Percentiles rank a stretch among this genome's conserved stretches.
These are phyloP conservation scores for Pogonomyrmex californicus DNA, from an alignment of 1,140 invertebrate genomes.

Conservation along the genomic window DNA sequence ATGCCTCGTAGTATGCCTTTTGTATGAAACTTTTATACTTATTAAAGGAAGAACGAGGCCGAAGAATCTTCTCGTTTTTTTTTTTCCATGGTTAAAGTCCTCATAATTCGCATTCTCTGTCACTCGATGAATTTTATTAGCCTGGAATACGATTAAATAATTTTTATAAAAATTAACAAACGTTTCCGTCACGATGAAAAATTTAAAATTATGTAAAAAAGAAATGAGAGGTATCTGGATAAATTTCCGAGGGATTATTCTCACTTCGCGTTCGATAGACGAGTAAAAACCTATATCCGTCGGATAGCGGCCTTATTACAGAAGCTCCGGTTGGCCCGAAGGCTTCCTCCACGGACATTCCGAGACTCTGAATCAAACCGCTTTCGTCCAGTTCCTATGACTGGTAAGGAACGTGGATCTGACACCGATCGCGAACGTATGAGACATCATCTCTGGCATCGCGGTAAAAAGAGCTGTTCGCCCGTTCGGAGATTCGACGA, in stretches of 20 bases:
- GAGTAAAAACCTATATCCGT: slow-evolving; percentile 75
- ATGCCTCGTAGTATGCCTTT: no score
- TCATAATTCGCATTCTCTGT: not conserved
- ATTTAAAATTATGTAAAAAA: not conserved
- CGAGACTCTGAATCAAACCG: slow-evolving; percentile 75
- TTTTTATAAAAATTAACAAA: not conserved
- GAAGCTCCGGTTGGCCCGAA: slow-evolving; percentile 55
- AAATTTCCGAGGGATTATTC: not conserved
- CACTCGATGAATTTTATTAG: not conserved
- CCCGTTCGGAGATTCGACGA: slow-evolving; percentile 29
- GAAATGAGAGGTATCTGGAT: not conserved
- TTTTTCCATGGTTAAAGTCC: not conserved
- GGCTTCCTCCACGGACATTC: slow-evolving; percentile 78
- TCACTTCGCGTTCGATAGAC: slow-evolving; percentile 7
- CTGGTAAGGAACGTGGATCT: slow-evolving; percentile 39
- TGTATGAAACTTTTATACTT: not conserved
- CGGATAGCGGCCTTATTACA: slow-evolving; percentile 75
- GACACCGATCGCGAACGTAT: slow-evolving; percentile 39
- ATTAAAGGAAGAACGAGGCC: not conserved
- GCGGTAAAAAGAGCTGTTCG: slow-evolving; percentile 23
- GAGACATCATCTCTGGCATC: slow-evolving; percentile 43
- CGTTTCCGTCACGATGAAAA: not conserved
- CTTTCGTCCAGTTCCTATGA: slow-evolving; percentile 22
- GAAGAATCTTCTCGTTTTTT: not conserved
- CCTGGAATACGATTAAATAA: not conserved